A percentile compares a stretch with the other conserved stretches of the same genome.
phyloP scores from a whole-genome alignment of 2,888 invertebrate genomes.

The Tenthredo livida region DNA sequence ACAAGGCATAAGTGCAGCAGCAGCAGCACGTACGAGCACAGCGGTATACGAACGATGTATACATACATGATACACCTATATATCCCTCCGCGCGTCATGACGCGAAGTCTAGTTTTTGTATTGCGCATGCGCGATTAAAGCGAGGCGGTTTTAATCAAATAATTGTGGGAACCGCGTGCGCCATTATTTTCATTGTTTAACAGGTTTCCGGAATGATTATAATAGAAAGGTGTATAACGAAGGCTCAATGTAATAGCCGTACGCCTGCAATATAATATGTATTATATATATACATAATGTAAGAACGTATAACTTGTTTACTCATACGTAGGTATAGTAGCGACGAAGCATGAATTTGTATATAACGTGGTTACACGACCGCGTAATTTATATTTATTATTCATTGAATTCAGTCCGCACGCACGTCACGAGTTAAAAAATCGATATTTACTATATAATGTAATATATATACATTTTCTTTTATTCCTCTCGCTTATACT shows the following conservation, averaged over 20 bases:
- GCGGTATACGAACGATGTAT: background rate
- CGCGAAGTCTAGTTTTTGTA: background rate
- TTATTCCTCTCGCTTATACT: too few species aligned
- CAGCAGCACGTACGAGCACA: background rate
- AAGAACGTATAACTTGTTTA: background rate
- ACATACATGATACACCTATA: too few species aligned
- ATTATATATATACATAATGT: background rate
- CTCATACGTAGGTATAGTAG: background rate
- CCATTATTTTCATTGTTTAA: constrained; percentile 42
- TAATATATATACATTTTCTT: too few species aligned
- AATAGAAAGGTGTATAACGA: constrained; percentile 27
- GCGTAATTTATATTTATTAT: constrained; percentile 1
- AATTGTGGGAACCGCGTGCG: constrained; percentile 44
- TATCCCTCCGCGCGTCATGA: background rate
- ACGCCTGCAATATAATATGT: background rate
- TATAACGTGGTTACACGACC: background rate
- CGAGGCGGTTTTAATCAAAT: constrained; percentile 29
- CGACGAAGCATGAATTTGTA: background rate
- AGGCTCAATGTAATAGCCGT: background rate
- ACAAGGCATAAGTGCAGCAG: constrained; percentile 1
- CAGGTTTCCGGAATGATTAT: constrained; percentile 20
- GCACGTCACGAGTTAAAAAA: background rate
- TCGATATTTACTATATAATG: too few species aligned
- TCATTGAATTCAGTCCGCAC: constrained; percentile 2
- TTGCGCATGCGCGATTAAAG: background rate